phyloP scores from a whole-genome alignment of 2,797 vertebrate species.

The Cryptoprocta ferox region DNA sequence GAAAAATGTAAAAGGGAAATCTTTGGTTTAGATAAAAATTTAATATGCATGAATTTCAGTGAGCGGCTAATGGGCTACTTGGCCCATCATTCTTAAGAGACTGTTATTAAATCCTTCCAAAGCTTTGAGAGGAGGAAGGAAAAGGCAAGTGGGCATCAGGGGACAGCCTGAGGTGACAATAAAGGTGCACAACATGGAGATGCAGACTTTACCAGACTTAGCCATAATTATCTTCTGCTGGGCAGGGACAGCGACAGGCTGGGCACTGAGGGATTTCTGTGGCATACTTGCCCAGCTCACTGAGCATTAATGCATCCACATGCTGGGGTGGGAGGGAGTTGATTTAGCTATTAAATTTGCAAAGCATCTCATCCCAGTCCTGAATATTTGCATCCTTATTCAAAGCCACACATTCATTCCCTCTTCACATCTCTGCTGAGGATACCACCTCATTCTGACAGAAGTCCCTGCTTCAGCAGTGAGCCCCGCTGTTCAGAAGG shows the following conservation, averaged over 20 bases:
- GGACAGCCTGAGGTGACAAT: background rate
- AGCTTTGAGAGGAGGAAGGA: background rate
- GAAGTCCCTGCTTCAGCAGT: background rate
- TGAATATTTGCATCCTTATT: background rate
- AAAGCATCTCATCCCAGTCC: background rate
- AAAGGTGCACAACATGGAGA: rapidly evolving
- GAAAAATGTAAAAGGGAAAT: constrained; percentile 59
- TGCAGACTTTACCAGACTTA: background rate
- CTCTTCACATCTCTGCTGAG: background rate
- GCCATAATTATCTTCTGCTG: background rate
- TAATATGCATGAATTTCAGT: constrained; percentile 46
- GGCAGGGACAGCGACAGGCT: background rate
- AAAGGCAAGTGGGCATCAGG: background rate
- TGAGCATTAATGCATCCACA: background rate
- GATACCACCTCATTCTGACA: background rate
- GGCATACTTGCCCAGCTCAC: background rate
- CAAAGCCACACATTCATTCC: background rate
- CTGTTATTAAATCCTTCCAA: background rate
- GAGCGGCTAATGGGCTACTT: background rate
- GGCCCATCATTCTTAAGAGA: background rate
- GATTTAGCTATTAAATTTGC: background rate
- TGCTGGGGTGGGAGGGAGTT: background rate
- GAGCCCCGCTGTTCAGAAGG: background rate
- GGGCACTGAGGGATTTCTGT: background rate
- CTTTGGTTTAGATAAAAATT: constrained; percentile 71